Base-by-base conservation (phyloP, 2,888 invertebrate species). In the Amaurobius ferox region DNA sequence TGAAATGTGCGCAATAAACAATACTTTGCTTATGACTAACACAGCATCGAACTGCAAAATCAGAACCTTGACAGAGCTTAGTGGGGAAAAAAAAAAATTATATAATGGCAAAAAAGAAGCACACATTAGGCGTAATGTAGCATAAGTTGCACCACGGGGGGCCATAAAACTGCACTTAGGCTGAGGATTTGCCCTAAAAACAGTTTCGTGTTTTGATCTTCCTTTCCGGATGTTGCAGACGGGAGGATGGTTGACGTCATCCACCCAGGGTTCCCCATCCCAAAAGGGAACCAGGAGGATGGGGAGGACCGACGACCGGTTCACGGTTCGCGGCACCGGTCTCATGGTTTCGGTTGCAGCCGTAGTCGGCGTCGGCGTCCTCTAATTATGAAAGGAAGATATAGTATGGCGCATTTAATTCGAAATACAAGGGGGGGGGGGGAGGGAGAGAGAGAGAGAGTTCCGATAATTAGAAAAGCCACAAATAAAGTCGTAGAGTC, bases 401-500 rank as follows among this genome's bases (percentile, higher is more conserved):
- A 23, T 1, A 23, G 23, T n/a, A 55, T 23, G 23, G 9, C 64
- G 62, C n/a, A 44, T 71, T 80, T 81, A 81, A 81, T 81, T 81
- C 76, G 81, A 62, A 81, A 81, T 48, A 30, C 40, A 30, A 39
- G 62, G 73, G 23, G 66, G n/a, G 44, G 73, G 55, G 23, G 35
- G 39, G 23, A 28, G 30, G 32, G 67, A 66, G 66, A 72, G 28
- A 71, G 30, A 32, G 30, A 66, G 66, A 72, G 26, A 39, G 35
- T 62, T 77, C 55, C 71, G 83, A 77, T 83, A 83, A 83, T 83
- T 83, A 77, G 83, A 66, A 83, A 77, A 83, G 83, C 83, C 83
- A 83, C 83, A 83, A 83, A 83, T 83, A 83, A 83, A 83, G 83
- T 72, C 73, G 35, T 66, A 55, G 48, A 44, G 62, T 66, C 48